A percentile compares a stretch with the other conserved stretches of the same genome.
Conservation (phyloP, 2,113 vertebrate genomes). For the Tychaedon coryphoeus region DNA sequence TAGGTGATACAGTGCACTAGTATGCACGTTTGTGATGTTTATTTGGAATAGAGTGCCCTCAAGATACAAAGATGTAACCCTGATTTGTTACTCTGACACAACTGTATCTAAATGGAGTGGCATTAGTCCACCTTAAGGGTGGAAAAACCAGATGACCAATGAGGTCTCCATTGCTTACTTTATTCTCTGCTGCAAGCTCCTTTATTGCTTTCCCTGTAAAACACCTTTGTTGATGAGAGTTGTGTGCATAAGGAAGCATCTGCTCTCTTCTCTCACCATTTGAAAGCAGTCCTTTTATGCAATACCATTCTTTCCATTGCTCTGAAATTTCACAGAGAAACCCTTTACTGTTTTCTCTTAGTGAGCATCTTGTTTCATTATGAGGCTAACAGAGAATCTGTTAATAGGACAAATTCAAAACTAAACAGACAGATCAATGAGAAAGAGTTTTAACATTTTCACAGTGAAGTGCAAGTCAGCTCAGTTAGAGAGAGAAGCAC, state of each 20-base stretch:
- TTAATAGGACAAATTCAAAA: slow-evolving; percentile 54
- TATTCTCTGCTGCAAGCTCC: not conserved
- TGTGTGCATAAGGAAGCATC: not conserved
- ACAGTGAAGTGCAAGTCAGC: not conserved
- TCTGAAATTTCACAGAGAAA: not conserved
- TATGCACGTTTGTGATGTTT: not conserved
- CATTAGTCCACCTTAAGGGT: not conserved
- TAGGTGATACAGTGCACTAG: not conserved
- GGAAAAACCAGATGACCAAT: not conserved
- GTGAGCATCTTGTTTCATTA: not conserved
- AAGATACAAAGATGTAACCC: not conserved
- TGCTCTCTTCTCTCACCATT: not conserved
- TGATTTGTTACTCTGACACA: not conserved
- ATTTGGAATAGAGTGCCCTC: not conserved
- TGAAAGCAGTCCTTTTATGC: not conserved
- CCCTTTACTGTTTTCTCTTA: not conserved
- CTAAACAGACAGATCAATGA: not conserved
- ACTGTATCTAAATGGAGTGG: not conserved
- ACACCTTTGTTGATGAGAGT: not conserved
- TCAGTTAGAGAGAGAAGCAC: not conserved
- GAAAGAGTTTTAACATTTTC: not conserved
- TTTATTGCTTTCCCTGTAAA: not conserved
- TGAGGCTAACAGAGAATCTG: slow-evolving; percentile 14
- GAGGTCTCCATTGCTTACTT: not conserved
- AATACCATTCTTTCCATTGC: not conserved